Percentiles rank a stretch among this genome's conserved stretches.
phyloP scores from a whole-genome alignment of 1,140 invertebrate species.

The Ceratosolen fusciceps region DNA sequence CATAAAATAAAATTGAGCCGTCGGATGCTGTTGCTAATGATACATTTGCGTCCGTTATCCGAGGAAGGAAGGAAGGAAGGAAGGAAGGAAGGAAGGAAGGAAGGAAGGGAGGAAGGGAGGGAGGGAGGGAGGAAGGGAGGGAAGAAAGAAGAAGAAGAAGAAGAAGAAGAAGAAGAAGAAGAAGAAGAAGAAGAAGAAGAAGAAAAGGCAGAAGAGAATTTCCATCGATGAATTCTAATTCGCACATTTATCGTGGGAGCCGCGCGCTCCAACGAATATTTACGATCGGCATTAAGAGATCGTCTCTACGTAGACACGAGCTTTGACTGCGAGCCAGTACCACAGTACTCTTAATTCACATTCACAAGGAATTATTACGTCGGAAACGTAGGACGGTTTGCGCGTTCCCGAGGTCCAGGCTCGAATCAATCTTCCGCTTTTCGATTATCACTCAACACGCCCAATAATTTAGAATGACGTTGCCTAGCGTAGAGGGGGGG shows the following conservation, averaged over 20 bases:
- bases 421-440: not conserved
- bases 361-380: not conserved
- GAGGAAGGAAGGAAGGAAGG: no score
- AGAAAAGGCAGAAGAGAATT: not conserved
- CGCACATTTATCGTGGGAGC: not conserved
- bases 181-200: no score
- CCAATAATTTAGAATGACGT: not conserved
- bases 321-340: no score
- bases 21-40: no score
- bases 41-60: no score
- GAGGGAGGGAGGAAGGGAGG: no score
- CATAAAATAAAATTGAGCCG: no score
- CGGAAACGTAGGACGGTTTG: not conserved
- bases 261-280: not conserved
- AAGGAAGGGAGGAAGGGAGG: no score
- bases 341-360: not conserved
- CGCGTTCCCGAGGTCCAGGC: not conserved
- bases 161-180: no score
- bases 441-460: slow-evolving; percentile 16
- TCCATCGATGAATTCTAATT: not conserved
- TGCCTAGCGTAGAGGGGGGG: not conserved
- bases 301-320: not conserved
- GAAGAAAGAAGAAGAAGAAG: no score
- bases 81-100: no score
- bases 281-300: not conserved